These are phyloP conservation scores for Saturnia japonica DNA, from an alignment of 2,888 invertebrate genomes.

Conservation along the genomic window DNA sequence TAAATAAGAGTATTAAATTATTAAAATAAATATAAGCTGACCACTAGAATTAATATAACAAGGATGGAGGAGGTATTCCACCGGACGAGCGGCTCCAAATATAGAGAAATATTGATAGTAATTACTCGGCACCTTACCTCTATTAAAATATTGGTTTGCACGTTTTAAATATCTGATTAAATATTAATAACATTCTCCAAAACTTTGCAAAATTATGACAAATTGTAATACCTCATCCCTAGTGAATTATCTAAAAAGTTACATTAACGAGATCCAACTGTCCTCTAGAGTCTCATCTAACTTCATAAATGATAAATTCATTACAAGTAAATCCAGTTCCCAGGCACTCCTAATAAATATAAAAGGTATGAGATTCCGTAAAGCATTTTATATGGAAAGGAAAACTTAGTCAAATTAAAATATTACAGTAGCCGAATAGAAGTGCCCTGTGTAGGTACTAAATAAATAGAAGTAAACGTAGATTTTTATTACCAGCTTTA, in stretches of 20 bases:
- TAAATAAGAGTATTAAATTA: too few species aligned
- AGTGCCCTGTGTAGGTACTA: not conserved
- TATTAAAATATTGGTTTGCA: not conserved
- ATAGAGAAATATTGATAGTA: too few species aligned
- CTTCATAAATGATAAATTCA: constrained; percentile 65
- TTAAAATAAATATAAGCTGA: too few species aligned
- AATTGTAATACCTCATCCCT: constrained; percentile 18
- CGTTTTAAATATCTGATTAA: not conserved
- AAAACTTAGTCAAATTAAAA: constrained; percentile 11
- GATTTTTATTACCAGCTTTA: not conserved
- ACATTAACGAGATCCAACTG: constrained; percentile 28
- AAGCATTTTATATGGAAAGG: constrained; percentile 1
- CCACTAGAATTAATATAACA: too few species aligned
- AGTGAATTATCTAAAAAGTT: constrained; percentile 27
- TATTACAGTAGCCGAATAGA: constrained; percentile 1
- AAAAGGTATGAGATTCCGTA: constrained; percentile 2
- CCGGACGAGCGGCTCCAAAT: too few species aligned
- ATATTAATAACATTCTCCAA: not conserved
- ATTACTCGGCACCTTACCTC: too few species aligned
- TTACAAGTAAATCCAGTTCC: constrained; percentile 44
- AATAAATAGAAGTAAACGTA: not conserved
- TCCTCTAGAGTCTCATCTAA: constrained; percentile 40
- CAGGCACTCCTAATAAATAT: constrained; percentile 16
- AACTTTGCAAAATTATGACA: not conserved
- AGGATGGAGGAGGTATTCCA: too few species aligned